Percentiles rank a stretch among this genome's conserved stretches.
Conservation (phyloP, 2,113 vertebrate species). For the Astur gentilis region DNA sequence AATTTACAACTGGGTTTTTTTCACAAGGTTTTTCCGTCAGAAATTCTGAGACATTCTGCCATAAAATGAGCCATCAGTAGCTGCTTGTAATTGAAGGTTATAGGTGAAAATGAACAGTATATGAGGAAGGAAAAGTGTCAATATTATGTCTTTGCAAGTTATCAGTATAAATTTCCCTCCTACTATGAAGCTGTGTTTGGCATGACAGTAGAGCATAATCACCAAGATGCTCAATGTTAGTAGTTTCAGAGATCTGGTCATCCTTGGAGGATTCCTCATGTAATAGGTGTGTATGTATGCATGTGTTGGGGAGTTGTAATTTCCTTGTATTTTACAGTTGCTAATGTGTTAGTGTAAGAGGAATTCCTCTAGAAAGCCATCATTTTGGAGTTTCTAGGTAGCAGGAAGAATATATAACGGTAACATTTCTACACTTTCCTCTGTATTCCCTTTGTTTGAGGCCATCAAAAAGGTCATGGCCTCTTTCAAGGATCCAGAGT, state of each 20-base stretch:
- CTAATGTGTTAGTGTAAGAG: background rate
- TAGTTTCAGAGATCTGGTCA: background rate
- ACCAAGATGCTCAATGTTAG: background rate
- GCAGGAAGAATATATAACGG: background rate
- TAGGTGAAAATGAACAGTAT: background rate
- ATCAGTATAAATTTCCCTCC: background rate
- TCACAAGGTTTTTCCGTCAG: background rate
- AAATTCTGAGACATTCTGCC: background rate
- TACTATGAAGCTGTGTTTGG: background rate
- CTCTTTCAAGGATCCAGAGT: conserved; percentile 4
- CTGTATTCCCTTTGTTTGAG: conserved; percentile 11
- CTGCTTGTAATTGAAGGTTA: background rate
- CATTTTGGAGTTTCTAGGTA: conserved; percentile 63
- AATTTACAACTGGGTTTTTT: background rate
- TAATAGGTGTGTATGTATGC: background rate
- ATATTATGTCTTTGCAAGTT: background rate
- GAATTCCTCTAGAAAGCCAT: conserved; percentile 59
- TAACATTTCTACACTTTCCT: conserved; percentile 28
- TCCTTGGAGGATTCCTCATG: background rate
- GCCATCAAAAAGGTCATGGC: background rate
- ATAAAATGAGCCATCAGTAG: background rate
- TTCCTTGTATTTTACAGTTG: background rate
- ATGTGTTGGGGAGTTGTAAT: background rate
- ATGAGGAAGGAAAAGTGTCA: background rate
- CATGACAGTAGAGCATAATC: background rate